Evolutionary conservation across 2,888 invertebrate species (phyloP).

Genomic region (Timandra comae): DNA sequence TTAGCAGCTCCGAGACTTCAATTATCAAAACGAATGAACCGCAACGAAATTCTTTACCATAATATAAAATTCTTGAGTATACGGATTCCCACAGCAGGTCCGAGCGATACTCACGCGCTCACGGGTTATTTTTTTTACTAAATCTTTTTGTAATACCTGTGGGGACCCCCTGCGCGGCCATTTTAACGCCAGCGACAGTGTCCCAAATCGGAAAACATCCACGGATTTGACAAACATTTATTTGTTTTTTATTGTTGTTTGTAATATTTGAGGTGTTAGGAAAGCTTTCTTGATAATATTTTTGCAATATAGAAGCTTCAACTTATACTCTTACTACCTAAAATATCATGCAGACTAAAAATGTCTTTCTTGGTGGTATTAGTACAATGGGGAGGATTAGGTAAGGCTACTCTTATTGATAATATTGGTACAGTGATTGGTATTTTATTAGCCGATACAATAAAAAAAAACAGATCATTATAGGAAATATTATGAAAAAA

Average conservation of each 20-base stretch:
- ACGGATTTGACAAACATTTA: background rate
- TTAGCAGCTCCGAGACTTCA: no score
- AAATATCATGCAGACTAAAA: no score
- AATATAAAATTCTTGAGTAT: background rate
- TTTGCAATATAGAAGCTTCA: no score
- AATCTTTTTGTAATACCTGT: slow-evolving; percentile 20
- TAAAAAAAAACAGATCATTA: no score
- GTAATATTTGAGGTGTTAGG: background rate
- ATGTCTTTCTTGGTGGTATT: no score
- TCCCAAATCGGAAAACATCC: background rate
- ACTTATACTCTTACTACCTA: no score
- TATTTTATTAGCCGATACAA: no score
- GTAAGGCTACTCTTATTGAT: no score
- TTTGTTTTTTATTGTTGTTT: background rate
- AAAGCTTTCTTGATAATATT: background rate
- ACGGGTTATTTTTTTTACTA: slow-evolving; percentile 3
- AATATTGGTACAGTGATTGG: no score
- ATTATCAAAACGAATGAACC: background rate
- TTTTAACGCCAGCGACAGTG: slow-evolving; percentile 13
- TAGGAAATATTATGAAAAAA: no score
- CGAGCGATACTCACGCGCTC: slow-evolving; percentile 12
- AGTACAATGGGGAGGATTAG: no score
- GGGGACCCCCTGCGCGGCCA: slow-evolving; percentile 17
- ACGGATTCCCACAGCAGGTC: slow-evolving; percentile 18
- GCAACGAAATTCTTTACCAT: background rate